Percentiles rank a stretch among this genome's conserved stretches.
phyloP scores from a whole-genome alignment of 2,113 vertebrate species.

The Dasypus novemcinctus region DNA sequence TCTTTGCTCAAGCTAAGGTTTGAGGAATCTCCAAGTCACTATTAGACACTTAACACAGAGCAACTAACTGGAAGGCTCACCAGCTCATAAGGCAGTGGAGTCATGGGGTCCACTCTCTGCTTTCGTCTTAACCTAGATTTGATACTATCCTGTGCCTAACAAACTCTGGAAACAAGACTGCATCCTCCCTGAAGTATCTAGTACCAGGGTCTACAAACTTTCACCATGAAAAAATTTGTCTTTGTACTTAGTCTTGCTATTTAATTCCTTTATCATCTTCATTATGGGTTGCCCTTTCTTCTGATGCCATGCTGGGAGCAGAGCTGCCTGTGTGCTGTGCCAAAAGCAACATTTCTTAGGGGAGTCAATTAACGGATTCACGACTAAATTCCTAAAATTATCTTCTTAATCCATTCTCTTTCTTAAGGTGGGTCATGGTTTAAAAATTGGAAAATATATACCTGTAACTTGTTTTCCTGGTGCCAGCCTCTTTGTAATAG shows the following conservation, averaged over 20 bases:
- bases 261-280: neutral
- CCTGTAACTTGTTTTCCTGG: neutral
- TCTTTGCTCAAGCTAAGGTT: conserved; percentile 24
- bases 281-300: neutral
- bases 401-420: neutral
- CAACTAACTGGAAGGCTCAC: neutral
- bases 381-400: neutral
- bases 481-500: neutral
- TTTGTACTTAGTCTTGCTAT: neutral
- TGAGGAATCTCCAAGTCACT: neutral
- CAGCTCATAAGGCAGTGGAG: neutral
- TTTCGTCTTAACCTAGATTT: neutral
- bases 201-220: neutral
- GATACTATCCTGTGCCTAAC: neutral
- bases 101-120: neutral
- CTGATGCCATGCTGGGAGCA: neutral
- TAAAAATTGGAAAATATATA: neutral
- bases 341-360: neutral
- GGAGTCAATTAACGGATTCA: neutral
- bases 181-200: rapidly evolving
- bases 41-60: neutral
- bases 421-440: neutral
- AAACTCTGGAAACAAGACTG: neutral
- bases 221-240: neutral
- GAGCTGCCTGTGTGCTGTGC: neutral